Base-by-base conservation (phyloP, 2,888 invertebrate genomes). In the Girardia tigrina region DNA sequence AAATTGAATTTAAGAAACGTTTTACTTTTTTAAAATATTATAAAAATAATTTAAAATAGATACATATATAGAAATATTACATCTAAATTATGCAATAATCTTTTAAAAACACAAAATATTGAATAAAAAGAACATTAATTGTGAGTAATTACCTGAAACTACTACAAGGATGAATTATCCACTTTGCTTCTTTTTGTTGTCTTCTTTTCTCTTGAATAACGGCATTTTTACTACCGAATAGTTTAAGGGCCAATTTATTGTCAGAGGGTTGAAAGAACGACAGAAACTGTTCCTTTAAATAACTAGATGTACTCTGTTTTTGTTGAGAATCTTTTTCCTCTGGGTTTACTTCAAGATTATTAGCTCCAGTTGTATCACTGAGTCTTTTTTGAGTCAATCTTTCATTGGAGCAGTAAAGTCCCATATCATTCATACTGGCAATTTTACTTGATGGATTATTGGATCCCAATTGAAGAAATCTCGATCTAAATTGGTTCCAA, bases 111-210 rank as follows among this genome's bases (percentile, higher is more conserved):
- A n/a, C n/a, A n/a, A n/a, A n/a, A n/a, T n/a, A n/a, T n/a, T n/a
- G n/a, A n/a, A n/a, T n/a, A n/a, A n/a, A n/a, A n/a, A n/a, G n/a
- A n/a, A n/a, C n/a, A n/a, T n/a, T n/a, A n/a, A n/a, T n/a, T n/a
- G n/a, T n/a, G n/a, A n/a, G n/a, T n/a, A 56, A 56, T 87, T 82
- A 95, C 95, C 95, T 91, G 89, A 97, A 97, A 88, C 93, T 94
- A 88, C 93, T 94, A 88, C 95, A 95, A 79, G 95, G 95, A 89
- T 97, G 95, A 86, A 95, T 95, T 85, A 97, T 94, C 94, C 94
- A 95, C 86, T 94, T 94, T 80, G 94, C 95, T 79, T 94, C 92
- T 83, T 93, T 91, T 86, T 94, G 94, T 88, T 95, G 95, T 84
- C 95, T 88, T 87, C 94, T 92, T 85, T 94, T 88, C 88, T 97